Evolutionary conservation across 1,140 invertebrate genomes (phyloP).

Genomic region (Euura saliciscinereae): DNA sequence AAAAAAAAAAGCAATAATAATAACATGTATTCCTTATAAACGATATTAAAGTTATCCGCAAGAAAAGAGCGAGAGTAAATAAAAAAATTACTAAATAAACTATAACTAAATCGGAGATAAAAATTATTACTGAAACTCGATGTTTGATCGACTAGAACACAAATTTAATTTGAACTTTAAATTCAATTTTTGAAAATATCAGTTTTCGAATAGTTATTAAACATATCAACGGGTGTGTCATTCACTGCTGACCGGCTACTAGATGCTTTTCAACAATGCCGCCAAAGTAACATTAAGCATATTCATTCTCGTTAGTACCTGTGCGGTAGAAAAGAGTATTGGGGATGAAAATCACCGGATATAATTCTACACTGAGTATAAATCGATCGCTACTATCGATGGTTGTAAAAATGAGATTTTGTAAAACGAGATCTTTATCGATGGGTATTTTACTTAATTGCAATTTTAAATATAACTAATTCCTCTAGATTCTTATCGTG

Average conservation of each 20-base stretch:
- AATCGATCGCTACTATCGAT: not conserved
- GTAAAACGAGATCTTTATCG: not conserved
- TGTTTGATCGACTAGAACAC: conserved; percentile 1
- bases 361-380: not conserved
- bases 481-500: not conserved
- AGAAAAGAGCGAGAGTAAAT: not conserved
- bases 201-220: not conserved
- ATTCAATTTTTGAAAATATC: not conserved
- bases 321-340: not conserved
- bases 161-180: not conserved
- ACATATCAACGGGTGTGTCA: not conserved
- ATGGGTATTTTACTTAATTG: not conserved
- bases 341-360: not conserved
- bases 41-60: too few species aligned
- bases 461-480: not conserved
- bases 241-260: not conserved
- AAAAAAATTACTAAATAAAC: not conserved
- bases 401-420: not conserved
- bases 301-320: not conserved
- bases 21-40: too few species aligned
- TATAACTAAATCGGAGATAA: not conserved
- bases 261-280: not conserved
- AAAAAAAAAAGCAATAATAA: not conserved
- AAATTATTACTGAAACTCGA: not conserved
- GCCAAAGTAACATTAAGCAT: not conserved